Conservation (phyloP, 2,797 vertebrate species). For the Spheniscus humboldti region DNA sequence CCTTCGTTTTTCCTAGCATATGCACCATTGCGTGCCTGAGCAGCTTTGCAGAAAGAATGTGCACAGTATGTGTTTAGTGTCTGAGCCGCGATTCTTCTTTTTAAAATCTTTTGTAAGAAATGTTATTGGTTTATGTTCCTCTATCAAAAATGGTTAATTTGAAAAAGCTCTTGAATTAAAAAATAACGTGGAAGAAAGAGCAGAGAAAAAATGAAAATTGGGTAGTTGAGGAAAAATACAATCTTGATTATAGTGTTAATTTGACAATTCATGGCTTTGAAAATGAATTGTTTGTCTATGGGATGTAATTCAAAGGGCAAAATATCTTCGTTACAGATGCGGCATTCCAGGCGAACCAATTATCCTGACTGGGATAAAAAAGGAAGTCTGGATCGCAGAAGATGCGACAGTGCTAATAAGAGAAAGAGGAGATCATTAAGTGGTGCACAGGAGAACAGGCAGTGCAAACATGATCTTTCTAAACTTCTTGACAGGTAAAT, state of each 20-base stretch:
- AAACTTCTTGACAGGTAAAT: slow-evolving; percentile 76
- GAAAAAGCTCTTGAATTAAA: not conserved
- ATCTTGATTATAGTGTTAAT: not conserved
- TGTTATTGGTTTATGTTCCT: not conserved
- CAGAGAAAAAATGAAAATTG: not conserved
- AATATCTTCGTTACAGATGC: slow-evolving; percentile 71
- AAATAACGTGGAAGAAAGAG: not conserved
- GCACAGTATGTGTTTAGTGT: fast-evolving
- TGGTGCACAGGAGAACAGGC: slow-evolving; percentile 77
- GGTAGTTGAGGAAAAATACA: not conserved
- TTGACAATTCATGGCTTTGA: not conserved
- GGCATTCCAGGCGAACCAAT: slow-evolving; percentile 68
- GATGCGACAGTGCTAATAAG: slow-evolving; percentile 65
- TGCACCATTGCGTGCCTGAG: not conserved
- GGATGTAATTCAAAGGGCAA: not conserved
- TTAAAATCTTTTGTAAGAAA: not conserved
- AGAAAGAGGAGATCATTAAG: slow-evolving; percentile 72
- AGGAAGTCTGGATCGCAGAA: slow-evolving; percentile 65
- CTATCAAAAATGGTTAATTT: not conserved
- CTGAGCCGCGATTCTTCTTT: fast-evolving
- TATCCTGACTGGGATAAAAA: slow-evolving; percentile 74
- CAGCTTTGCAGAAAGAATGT: not conserved
- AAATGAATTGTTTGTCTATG: not conserved
- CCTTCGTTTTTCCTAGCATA: fast-evolving
- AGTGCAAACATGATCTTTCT: slow-evolving; percentile 55